A percentile compares a stretch with the other conserved stretches of the same genome.
phyloP scores from a whole-genome alignment of 2,888 invertebrate species.

The Leptopilina drosophilae region DNA sequence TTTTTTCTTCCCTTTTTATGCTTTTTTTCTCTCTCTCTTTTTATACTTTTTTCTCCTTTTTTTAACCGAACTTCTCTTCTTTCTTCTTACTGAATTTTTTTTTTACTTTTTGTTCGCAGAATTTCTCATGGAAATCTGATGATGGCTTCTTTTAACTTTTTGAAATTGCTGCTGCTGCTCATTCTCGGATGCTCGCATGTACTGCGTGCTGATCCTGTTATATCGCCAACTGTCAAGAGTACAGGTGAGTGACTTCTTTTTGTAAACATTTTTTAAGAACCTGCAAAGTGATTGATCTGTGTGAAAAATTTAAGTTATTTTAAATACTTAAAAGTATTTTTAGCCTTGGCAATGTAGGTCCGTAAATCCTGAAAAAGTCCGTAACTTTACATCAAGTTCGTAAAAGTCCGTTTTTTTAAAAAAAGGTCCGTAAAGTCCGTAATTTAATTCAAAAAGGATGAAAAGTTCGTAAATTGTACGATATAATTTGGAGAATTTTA shows the following conservation, averaged over 20 bases:
- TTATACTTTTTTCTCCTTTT: slow-evolving; percentile 51
- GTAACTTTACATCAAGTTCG: no score
- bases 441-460: no score
- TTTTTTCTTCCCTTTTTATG: neutral
- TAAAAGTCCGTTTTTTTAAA: no score
- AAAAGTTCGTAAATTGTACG: no score
- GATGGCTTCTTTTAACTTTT: slow-evolving; percentile 70
- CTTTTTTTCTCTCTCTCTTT: neutral
- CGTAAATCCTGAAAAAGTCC: no score
- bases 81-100: slow-evolving; percentile 41
- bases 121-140: slow-evolving; percentile 70
- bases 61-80: neutral
- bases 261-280: slow-evolving; percentile 1
- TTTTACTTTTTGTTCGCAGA: slow-evolving; percentile 55
- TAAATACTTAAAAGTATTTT: no score
- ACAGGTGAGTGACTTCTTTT: slow-evolving; percentile 65
- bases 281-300: no score
- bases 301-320: no score
- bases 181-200: slow-evolving; percentile 72
- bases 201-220: slow-evolving; percentile 69
- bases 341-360: no score
- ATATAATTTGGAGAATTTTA: no score
- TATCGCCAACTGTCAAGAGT: slow-evolving; percentile 70
- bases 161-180: slow-evolving; percentile 69
- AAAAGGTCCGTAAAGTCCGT: no score